phyloP scores from a whole-genome alignment of 2,113 vertebrate genomes.

The Irena cyanogastra region DNA sequence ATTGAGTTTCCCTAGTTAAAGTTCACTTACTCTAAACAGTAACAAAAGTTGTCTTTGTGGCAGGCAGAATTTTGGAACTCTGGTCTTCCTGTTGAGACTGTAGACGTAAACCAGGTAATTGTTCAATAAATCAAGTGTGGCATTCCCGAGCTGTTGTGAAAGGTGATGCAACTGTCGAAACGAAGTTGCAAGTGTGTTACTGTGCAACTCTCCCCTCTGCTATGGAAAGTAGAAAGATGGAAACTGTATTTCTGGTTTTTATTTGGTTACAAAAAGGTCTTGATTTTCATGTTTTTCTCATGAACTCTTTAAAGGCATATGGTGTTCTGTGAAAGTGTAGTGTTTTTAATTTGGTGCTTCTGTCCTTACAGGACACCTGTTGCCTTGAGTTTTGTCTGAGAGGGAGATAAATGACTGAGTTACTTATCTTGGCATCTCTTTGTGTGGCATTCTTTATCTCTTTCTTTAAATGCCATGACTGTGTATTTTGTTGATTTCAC shows the following conservation, averaged over 20 bases:
- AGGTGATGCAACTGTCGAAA: neutral
- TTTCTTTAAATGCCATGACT: neutral
- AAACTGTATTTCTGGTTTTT: neutral
- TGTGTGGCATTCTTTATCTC: neutral
- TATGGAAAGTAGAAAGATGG: neutral
- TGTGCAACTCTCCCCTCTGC: neutral
- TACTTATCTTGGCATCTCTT: neutral
- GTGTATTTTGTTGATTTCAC: neutral
- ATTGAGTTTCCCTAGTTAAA: neutral
- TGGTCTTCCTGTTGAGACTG: neutral
- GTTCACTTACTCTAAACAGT: neutral
- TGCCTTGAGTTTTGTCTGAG: neutral
- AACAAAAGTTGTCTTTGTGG: neutral
- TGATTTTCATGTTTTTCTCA: neutral
- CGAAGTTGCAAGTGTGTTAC: neutral
- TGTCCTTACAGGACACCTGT: neutral
- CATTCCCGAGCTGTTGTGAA: neutral
- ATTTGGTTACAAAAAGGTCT: neutral
- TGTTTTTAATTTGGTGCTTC: neutral
- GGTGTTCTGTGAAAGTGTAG: neutral
- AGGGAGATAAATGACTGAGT: neutral
- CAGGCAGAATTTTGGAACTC: neutral
- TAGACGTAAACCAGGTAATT: neutral
- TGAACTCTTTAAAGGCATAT: neutral
- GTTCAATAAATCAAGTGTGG: neutral